A percentile compares a stretch with the other conserved stretches of the same genome.
phyloP scores from a whole-genome alignment of 2,888 invertebrate species.

The Orthosia gothica region DNA sequence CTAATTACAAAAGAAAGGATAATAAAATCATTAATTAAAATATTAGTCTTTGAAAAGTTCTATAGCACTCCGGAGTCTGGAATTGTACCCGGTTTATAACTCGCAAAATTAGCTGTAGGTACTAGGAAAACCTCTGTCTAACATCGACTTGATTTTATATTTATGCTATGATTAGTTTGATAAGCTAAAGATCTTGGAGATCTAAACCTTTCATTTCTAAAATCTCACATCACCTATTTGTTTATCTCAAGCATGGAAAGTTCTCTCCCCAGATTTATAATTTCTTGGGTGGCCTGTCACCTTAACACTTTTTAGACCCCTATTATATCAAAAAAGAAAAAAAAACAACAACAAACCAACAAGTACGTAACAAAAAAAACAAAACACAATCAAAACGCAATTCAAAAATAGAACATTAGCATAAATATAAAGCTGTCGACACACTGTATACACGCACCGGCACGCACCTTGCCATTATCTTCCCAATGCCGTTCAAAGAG shows the following conservation, averaged over 20 bases:
- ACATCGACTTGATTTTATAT: too few species aligned
- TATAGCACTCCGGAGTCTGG: too few species aligned
- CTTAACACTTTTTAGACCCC: constrained; percentile 4
- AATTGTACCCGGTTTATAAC: too few species aligned
- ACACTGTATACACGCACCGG: constrained; percentile 38
- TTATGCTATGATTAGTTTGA: too few species aligned
- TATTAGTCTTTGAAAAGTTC: too few species aligned
- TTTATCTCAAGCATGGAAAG: background rate
- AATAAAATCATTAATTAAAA: background rate
- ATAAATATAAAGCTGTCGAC: constrained; percentile 43
- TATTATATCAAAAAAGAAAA: constrained; percentile 4
- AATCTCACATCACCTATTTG: background rate
- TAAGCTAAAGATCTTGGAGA: too few species aligned
- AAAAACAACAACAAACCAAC: constrained; percentile 10
- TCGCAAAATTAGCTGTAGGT: too few species aligned
- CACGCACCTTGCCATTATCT: constrained; percentile 54
- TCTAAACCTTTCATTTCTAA: background rate
- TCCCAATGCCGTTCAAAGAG: constrained; percentile 56
- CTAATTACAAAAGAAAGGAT: background rate
- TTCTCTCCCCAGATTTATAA: too few species aligned
- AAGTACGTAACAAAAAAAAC: background rate
- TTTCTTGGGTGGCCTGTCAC: constrained; percentile 5
- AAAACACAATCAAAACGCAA: constrained; percentile 22
- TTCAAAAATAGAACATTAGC: constrained; percentile 29
- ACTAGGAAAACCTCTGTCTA: too few species aligned